Evolutionary conservation across 2,113 vertebrate species (phyloP).

Genomic region (Acanthisitta chloris): DNA sequence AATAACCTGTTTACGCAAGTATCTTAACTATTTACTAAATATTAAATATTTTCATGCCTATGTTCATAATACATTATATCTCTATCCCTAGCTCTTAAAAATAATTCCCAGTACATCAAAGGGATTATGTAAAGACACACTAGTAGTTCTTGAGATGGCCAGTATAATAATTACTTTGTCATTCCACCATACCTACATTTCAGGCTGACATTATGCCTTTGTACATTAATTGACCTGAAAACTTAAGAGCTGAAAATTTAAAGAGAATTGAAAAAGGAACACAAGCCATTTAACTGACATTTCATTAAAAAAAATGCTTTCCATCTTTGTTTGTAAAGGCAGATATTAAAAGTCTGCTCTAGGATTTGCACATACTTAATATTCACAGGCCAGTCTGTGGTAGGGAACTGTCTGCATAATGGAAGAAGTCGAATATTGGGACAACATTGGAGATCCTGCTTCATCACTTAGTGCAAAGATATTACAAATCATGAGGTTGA

Average conservation of each 20-base stretch:
- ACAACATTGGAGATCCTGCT: background rate
- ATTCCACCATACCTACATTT: background rate
- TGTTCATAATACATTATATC: background rate
- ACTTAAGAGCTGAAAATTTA: background rate
- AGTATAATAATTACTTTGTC: background rate
- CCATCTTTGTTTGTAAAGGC: background rate
- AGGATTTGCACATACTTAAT: background rate
- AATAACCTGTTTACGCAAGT: background rate
- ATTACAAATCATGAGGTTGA: background rate
- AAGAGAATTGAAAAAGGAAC: background rate
- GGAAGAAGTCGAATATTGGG: background rate
- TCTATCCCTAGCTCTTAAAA: background rate
- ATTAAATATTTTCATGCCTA: background rate
- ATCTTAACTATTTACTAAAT: background rate
- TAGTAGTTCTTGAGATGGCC: background rate
- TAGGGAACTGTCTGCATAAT: background rate
- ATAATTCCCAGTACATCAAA: background rate
- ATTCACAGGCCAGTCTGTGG: background rate
- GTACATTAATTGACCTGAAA: background rate
- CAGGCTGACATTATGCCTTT: background rate
- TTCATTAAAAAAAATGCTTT: background rate
- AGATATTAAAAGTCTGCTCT: background rate
- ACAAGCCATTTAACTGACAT: background rate
- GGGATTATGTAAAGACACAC: background rate
- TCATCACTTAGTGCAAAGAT: background rate